Percentiles rank a stretch among this genome's conserved stretches.
Conservation (phyloP, 2,797 vertebrate species). For the Ctenopoma kingsleyae region DNA sequence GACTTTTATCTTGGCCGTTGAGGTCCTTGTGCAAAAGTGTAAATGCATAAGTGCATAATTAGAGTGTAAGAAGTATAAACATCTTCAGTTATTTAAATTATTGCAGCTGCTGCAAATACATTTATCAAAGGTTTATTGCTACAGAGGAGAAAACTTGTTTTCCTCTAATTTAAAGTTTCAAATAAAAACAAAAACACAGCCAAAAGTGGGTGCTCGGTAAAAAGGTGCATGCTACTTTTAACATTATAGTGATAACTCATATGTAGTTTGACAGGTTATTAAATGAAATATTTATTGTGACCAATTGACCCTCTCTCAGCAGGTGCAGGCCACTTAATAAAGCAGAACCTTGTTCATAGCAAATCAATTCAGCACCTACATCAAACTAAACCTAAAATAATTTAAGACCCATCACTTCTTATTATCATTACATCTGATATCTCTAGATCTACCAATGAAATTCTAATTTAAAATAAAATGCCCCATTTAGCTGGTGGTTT, state of each 20-base stretch:
- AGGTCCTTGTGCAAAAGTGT: slow-evolving; percentile 56
- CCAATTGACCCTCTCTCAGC: slow-evolving; percentile 29
- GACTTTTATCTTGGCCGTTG: slow-evolving; percentile 52
- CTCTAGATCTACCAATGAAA: slow-evolving; percentile 71
- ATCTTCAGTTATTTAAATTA: slow-evolving; percentile 56
- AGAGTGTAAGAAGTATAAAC: slow-evolving; percentile 63
- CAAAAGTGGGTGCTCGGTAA: slow-evolving; percentile 18
- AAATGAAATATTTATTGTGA: slow-evolving; percentile 35
- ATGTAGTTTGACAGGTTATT: slow-evolving; percentile 26
- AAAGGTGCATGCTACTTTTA: slow-evolving; percentile 30
- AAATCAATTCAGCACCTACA: slow-evolving; percentile 53
- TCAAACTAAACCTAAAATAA: slow-evolving; percentile 56
- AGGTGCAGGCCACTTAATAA: slow-evolving; percentile 47
- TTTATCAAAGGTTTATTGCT: slow-evolving; percentile 56
- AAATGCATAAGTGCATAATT: slow-evolving; percentile 69
- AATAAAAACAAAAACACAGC: slow-evolving; percentile 7
- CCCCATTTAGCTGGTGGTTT: slow-evolving; percentile 76
- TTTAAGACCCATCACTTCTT: slow-evolving; percentile 69
- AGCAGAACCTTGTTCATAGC: slow-evolving; percentile 34
- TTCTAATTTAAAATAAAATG: slow-evolving; percentile 81
- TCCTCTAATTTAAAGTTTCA: slow-evolving; percentile 20
- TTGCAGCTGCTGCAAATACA: slow-evolving; percentile 40
- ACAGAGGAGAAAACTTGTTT: slow-evolving; percentile 23
- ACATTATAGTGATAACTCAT: slow-evolving; percentile 21
- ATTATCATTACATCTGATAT: slow-evolving; percentile 72